Evolutionary conservation across 2,113 vertebrate species (phyloP).

Genomic region (Zosterops hypoxanthus): DNA sequence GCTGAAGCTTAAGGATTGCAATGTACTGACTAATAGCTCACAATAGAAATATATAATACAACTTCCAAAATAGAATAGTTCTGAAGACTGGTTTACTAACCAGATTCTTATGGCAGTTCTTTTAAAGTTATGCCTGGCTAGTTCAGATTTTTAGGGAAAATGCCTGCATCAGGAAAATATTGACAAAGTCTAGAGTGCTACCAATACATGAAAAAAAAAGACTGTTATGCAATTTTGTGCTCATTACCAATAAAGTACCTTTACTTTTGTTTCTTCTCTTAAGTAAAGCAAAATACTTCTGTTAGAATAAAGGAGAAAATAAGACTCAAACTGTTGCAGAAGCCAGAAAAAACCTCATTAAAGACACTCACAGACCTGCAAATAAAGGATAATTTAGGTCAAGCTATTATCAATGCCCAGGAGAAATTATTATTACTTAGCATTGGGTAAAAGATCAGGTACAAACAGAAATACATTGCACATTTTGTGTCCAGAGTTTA

Average conservation of each 20-base stretch:
- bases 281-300: background rate
- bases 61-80: background rate
- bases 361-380: background rate
- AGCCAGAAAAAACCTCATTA: background rate
- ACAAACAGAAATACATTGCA: background rate
- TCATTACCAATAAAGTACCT: background rate
- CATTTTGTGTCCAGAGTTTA: background rate
- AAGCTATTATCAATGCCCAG: background rate
- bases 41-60: background rate
- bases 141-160: background rate
- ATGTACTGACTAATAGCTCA: background rate
- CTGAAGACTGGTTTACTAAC: background rate
- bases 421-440: background rate
- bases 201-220: background rate
- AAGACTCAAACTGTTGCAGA: background rate
- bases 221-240: background rate
- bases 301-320: background rate
- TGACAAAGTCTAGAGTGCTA: background rate
- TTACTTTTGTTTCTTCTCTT: fast-evolving
- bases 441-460: background rate
- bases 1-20: background rate
- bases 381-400: background rate
- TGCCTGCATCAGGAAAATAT: background rate
- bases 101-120: background rate
- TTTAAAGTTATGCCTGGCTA: background rate